Evolutionary conservation across 2,888 invertebrate genomes (phyloP).

Genomic region (Vanessa cardui): DNA sequence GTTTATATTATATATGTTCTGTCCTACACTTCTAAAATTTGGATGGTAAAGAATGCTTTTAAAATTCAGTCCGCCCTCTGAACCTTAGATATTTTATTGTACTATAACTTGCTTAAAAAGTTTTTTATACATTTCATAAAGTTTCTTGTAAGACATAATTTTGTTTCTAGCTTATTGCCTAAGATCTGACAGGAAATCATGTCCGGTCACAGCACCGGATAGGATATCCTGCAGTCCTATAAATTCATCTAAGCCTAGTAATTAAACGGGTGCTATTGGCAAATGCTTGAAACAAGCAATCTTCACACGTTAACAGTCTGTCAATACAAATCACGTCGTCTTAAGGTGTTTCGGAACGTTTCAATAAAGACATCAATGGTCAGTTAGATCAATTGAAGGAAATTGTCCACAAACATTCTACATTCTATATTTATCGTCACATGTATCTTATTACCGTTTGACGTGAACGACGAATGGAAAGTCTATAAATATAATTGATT

Average conservation of each 20-base stretch:
- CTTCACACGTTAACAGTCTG: conserved; percentile 15
- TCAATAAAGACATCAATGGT: conserved; percentile 3
- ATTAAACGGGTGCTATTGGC: conserved; percentile 14
- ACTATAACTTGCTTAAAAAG: too few relatives aligned
- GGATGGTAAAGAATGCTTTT: too few relatives aligned
- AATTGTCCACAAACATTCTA: conserved; percentile 2
- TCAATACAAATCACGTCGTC: conserved; percentile 2
- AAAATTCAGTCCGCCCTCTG: too few relatives aligned
- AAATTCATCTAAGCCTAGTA: conserved; percentile 16
- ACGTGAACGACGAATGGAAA: not conserved
- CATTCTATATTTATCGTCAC: conserved; percentile 2
- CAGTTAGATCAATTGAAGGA: conserved; percentile 5
- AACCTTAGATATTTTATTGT: too few relatives aligned
- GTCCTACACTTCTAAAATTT: too few relatives aligned
- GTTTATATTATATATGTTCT: too few relatives aligned
- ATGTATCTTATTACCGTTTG: conserved; percentile 5
- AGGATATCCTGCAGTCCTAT: conserved; percentile 15
- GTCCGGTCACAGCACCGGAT: not conserved
- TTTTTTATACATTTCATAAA: too few relatives aligned
- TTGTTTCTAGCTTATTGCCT: not conserved
- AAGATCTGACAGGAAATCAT: not conserved
- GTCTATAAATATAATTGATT: not conserved
- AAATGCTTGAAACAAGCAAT: conserved; percentile 22
- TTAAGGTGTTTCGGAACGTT: not conserved
- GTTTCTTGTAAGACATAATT: too few relatives aligned